Conservation (phyloP, 2,797 vertebrate genomes). For the Sebastolobus altivelis region DNA sequence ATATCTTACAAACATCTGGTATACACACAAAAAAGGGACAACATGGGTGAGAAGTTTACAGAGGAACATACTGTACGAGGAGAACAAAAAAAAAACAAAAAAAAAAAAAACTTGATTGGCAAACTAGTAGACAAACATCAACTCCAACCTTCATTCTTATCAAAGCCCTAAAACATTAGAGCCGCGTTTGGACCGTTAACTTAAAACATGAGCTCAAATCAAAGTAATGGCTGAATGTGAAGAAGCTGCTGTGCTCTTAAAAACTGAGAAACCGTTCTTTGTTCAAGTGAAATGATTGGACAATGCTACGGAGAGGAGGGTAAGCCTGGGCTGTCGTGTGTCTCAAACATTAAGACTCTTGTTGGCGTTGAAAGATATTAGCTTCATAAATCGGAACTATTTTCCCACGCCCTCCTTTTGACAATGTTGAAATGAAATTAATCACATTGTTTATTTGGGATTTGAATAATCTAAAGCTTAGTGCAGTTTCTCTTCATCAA, state of each 20-base stretch:
- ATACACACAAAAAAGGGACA: constrained; percentile 62
- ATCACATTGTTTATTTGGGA: constrained; percentile 29
- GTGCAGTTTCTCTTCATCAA: constrained; percentile 44
- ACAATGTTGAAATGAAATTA: constrained; percentile 17
- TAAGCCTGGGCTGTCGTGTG: constrained; percentile 1
- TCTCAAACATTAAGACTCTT: constrained; percentile 37
- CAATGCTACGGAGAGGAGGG: constrained; percentile 33
- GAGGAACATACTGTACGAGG: constrained; percentile 42
- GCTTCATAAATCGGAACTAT: constrained; percentile 16
- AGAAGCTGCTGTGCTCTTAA: constrained; percentile 58
- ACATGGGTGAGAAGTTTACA: constrained; percentile 61
- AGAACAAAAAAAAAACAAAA: constrained; percentile 28
- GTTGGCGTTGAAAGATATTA: constrained; percentile 15
- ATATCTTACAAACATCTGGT: constrained; percentile 77
- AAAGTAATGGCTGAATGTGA: constrained; percentile 24
- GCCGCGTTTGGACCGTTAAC: constrained; percentile 15
- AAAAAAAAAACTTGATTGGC: constrained; percentile 54
- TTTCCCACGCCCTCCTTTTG: constrained; percentile 12
- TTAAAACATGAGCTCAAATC: constrained; percentile 17
- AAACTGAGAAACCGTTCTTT: constrained; percentile 18
- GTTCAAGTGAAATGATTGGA: constrained; percentile 51
- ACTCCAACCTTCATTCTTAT: constrained; percentile 29
- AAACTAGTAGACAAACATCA: constrained; percentile 50
- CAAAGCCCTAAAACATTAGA: constrained; percentile 26
- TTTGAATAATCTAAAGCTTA: constrained; percentile 37